These are phyloP conservation scores for Cherax destructor DNA, from an alignment of 1,140 invertebrate species.

Conservation along the genomic window DNA sequence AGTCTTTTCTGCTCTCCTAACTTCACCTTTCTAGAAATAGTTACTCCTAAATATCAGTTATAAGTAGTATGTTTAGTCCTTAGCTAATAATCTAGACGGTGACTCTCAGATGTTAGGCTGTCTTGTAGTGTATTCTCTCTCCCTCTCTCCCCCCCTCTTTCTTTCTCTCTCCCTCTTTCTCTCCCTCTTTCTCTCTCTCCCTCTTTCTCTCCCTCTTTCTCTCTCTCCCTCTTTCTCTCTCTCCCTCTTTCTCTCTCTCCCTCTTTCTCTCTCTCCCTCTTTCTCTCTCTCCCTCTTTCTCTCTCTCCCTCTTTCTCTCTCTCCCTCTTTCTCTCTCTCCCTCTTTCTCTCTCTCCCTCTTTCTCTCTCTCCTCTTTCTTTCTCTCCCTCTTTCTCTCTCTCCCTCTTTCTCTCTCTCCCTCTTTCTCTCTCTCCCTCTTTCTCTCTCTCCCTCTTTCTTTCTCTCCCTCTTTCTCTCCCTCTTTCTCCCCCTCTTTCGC, in stretches of 20 bases:
- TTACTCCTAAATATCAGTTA: too few species aligned
- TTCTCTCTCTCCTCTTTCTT: conserved; percentile 6
- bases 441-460: conserved; percentile 2
- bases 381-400: conserved; percentile 17
- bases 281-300: conserved; percentile 1
- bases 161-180: conserved; percentile 1
- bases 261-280: conserved; percentile 19
- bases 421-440: conserved; percentile 13
- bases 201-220: conserved; percentile 18
- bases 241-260: conserved; percentile 3
- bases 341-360: neutral
- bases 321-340: neutral
- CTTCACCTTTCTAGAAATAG: too few species aligned
- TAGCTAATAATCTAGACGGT: too few species aligned
- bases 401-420: too few species aligned
- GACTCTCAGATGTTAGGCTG: too few species aligned
- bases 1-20: too few species aligned
- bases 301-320: too few species aligned
- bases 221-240: conserved; percentile 9
- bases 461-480: conserved; percentile 22
- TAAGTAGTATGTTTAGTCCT: too few species aligned
- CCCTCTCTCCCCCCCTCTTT: too few species aligned
- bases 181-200: conserved; percentile 15
- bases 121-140: neutral
- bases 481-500: conserved; percentile 14